Evolutionary conservation across 2,888 invertebrate species (phyloP).

Genomic region (Zaprionus lineosus): DNA sequence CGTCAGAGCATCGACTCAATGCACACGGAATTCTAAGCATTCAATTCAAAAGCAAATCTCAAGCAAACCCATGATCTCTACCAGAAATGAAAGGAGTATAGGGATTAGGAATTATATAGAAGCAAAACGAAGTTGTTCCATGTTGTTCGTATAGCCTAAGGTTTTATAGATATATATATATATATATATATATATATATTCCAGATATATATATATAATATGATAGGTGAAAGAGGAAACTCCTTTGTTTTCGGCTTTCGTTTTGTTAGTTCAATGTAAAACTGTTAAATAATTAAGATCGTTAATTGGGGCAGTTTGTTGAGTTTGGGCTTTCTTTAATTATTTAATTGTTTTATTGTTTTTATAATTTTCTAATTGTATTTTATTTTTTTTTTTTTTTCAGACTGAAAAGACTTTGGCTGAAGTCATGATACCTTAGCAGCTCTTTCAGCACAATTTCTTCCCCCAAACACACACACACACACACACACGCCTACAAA

Average conservation of each 20-base stretch:
- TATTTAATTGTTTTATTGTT: conserved; percentile 7
- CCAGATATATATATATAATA: too few relatives aligned
- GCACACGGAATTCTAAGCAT: conserved; percentile 63
- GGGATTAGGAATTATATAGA: conserved; percentile 2
- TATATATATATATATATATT: too few relatives aligned
- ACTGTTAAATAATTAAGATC: too few relatives aligned
- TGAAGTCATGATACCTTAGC: conserved; percentile 85
- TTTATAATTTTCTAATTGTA: conserved; percentile 9
- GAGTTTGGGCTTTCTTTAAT: conserved; percentile 4
- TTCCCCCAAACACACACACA: conserved; percentile 3
- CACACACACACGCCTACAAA: conserved; percentile 3
- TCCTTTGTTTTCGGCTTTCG: neutral
- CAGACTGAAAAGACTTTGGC: conserved; percentile 91
- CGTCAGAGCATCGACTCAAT: conserved; percentile 78
- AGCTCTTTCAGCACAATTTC: conserved; percentile 44
- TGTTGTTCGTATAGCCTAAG: conserved; percentile 22
- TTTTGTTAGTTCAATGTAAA: too few relatives aligned
- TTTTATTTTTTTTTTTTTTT: conserved; percentile 32
- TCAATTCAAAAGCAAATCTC: conserved; percentile 30
- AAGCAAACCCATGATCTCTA: conserved; percentile 48
- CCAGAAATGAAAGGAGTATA: conserved; percentile 15
- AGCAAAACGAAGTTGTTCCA: conserved; percentile 48
- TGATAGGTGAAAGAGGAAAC: too few relatives aligned
- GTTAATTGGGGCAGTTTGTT: too few relatives aligned
- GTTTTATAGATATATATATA: too few relatives aligned